Base-by-base conservation (phyloP, 2,888 invertebrate species). In the Ennomos erosarius region DNA sequence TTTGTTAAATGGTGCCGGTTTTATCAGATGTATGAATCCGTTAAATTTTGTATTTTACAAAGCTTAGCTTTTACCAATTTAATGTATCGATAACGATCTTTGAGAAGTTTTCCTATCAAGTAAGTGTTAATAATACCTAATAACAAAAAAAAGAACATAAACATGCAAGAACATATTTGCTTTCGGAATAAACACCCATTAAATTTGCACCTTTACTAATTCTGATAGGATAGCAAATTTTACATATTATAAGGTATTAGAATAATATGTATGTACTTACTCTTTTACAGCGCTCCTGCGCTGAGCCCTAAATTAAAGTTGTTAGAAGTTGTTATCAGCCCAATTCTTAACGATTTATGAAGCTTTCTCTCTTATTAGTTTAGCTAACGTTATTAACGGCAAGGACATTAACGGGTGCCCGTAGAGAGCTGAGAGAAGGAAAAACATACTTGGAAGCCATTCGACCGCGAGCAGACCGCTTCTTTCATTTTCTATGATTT, bases 391-490 rank as follows among this genome's bases (percentile, higher is more conserved):
- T 57, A 55, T 57, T 51, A 56, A 44, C 60, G 43, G 35, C 26
- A 40, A 47, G 61, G 37, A 39, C 52, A 12, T 62, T 52, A 65
- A 63, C 63, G 68, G 13, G 44, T 48, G 33, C 48, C 49, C 34
- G 34, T 34, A 39, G 53, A 51, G 47, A 49, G 13, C 49, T 49
- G 16, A 49, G 39, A 39, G 39, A 62, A 64, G 55, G 63, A 48
- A 55, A 62, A 55, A 51, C 51, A 60, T 65, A 67, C 70, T 55
- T 56, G 61, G 65, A 65, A 72, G 61, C 69, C 67, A 67, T 73
- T 73, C 70, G 54, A 57, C 58, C 63, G 44, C 58, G 42, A 62
- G 59, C 60, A 58, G 65, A 69, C 68, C 68, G 68, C 61, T 57
- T 42, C 48, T 57, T 62, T 69, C 56, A 61, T 48, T 52, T 47